Evolutionary conservation across 2,888 invertebrate species (phyloP), one percentile per base, ranked within the genome.

Genomic region (Drosophila acutilabella): DNA sequence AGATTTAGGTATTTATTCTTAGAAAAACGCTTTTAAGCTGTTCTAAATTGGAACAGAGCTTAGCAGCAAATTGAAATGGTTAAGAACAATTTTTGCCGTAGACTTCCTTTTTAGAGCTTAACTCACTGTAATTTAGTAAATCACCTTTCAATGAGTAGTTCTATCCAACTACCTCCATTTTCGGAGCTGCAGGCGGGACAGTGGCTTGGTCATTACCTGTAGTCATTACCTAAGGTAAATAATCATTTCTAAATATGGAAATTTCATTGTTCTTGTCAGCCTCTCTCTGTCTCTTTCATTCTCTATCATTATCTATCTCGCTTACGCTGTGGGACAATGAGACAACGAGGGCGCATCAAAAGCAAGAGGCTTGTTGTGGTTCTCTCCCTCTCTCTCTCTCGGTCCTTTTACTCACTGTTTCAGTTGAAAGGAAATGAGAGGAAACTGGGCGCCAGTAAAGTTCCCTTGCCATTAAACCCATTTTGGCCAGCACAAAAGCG

Each of bases 171-270:
- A 30, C 7, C 8, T 30, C 16, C 11, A 26, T 40, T 44, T 36
- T 36, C 0, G 14, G 53, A 38, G 57, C 42, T 26, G 33, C 13
- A 13, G 11, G 23, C 26, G 20, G 6, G 10, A 16, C 23, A 48
- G 33, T 54, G 59, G 65, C 58, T 59, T 64, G 57, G 61, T 61
- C 67, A 74, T 76, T 75, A 75, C 61, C 78, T 62, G 59, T 62
- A 76, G 71, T 62, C 78, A 80, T 80, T 80, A 80, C 65, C 70
- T 66, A 57, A 71, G 80, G 64, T 80, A 80, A 80, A 81, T 81
- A 81, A 79, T 79, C 79, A 81, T 79, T 77, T 68, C 62, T 60
- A 77, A 81, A 81, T 81, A 81, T 81, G 81, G 69, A 81, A 81
- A 81, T 81, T 77, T 74, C 72, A 77, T 74, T 81, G 81, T 79